A percentile compares a stretch with the other conserved stretches of the same genome.
phyloP scores from a whole-genome alignment of 1,140 invertebrate genomes.

The Liolophura sinensis region DNA sequence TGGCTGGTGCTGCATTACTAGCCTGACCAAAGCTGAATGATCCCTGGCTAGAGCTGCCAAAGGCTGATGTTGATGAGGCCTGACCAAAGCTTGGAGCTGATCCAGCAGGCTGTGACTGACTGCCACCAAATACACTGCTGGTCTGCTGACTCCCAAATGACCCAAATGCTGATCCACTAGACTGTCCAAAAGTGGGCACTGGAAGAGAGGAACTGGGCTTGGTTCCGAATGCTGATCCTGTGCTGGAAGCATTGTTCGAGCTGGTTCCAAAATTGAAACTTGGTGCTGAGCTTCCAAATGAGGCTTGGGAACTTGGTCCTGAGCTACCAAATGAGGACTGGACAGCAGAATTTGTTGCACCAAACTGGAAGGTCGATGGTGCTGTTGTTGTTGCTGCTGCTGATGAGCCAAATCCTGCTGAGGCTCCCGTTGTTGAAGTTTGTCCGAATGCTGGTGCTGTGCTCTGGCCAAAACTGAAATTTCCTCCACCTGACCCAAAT shows the following conservation, averaged over 20 bases:
- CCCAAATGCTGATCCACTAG: not conserved
- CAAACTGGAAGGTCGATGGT: too few relatives aligned
- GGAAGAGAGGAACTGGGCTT: not conserved
- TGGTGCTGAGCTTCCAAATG: not conserved
- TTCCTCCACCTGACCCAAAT: not conserved
- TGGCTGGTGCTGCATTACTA: not conserved
- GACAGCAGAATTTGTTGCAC: not conserved
- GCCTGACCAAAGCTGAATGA: slow-evolving; percentile 1
- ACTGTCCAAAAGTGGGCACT: not conserved
- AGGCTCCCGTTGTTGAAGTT: not conserved
- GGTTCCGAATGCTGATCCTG: not conserved
- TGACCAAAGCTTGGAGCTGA: slow-evolving; percentile 3
- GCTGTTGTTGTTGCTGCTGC: not conserved
- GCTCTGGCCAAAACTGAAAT: not conserved
- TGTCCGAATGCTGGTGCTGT: not conserved
- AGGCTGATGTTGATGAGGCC: slow-evolving; percentile 1
- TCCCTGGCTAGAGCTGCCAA: not conserved
- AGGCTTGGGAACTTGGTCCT: not conserved
- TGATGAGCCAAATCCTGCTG: not conserved
- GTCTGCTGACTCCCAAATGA: too few relatives aligned
- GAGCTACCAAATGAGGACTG: not conserved
- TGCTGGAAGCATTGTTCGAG: not conserved
- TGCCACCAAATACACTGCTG: too few relatives aligned
- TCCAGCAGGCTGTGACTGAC: not conserved
- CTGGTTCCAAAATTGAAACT: too few relatives aligned